Evolutionary conservation across 2,113 vertebrate genomes (phyloP).

Genomic region (Sterrhoptilus dennistouni): DNA sequence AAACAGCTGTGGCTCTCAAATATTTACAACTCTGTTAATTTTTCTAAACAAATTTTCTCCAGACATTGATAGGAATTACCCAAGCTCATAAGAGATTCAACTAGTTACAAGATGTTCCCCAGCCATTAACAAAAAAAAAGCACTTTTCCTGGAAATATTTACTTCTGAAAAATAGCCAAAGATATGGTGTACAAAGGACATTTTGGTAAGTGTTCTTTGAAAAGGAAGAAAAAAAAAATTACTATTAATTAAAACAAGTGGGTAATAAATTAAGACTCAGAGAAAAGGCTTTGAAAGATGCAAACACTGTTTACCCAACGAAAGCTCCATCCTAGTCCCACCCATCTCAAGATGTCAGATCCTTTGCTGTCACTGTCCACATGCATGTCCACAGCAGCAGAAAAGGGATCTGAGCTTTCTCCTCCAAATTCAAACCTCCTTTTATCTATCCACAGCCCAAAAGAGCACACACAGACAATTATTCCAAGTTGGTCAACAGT

Average conservation of each 20-base stretch:
- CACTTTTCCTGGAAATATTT: neutral
- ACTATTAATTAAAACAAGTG: neutral
- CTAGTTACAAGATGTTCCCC: neutral
- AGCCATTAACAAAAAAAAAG: neutral
- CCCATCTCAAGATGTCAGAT: neutral
- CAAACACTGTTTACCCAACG: neutral
- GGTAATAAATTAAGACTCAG: neutral
- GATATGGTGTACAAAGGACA: neutral
- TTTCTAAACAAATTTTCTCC: constrained; percentile 16
- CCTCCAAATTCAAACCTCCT: neutral
- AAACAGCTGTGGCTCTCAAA: constrained; percentile 36
- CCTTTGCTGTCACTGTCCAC: neutral
- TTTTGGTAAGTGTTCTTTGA: neutral
- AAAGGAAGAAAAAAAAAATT: neutral
- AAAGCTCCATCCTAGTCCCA: neutral
- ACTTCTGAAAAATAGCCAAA: neutral
- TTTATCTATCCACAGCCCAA: neutral
- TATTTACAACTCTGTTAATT: constrained; percentile 16
- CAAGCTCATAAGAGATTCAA: neutral
- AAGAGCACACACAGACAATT: neutral
- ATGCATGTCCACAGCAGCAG: neutral
- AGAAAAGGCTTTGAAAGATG: neutral
- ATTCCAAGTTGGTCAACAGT: too few relatives aligned
- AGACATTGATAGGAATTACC: neutral
- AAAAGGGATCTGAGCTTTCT: neutral